Evolutionary conservation across 2,797 vertebrate genomes (phyloP).

Genomic region (Rhodeus uyekii): DNA sequence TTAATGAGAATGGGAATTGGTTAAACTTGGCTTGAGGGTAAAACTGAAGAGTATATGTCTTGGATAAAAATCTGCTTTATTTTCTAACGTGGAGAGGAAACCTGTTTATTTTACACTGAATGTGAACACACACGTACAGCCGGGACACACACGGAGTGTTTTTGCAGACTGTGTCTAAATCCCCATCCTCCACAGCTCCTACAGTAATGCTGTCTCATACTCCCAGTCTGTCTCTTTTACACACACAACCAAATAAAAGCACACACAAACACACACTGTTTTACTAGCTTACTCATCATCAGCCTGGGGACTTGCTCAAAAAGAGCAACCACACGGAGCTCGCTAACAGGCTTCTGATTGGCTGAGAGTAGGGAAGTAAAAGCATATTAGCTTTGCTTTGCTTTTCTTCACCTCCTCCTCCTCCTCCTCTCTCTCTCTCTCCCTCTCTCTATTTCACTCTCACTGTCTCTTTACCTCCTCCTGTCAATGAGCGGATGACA

Average conservation of each 20-base stretch:
- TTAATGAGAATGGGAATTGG: constrained; percentile 8
- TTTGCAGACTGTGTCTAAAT: constrained; percentile 8
- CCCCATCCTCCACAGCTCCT: constrained; percentile 13
- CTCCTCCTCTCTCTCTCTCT: background rate
- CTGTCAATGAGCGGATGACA: constrained; percentile 70
- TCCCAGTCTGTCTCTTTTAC: constrained; percentile 4
- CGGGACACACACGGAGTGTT: background rate
- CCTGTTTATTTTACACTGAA: background rate
- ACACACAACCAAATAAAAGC: constrained; percentile 25
- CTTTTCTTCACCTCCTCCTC: background rate
- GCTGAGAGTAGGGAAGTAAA: constrained; percentile 35
- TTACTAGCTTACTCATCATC: constrained; percentile 45
- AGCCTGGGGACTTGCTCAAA: constrained; percentile 44
- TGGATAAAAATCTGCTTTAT: background rate
- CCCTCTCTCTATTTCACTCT: constrained; percentile 32
- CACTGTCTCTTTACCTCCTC: constrained; percentile 33
- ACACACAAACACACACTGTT: constrained; percentile 16
- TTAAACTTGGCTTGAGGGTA: constrained; percentile 7
- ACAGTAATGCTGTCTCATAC: constrained; percentile 24
- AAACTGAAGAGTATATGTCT: background rate
- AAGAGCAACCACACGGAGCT: constrained; percentile 34
- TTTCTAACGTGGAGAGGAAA: background rate
- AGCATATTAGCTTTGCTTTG: constrained; percentile 51
- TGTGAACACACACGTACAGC: background rate
- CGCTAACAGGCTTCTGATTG: constrained; percentile 44